Base-by-base conservation (phyloP, 1,140 invertebrate species). In the Antheraea mylitta region DNA sequence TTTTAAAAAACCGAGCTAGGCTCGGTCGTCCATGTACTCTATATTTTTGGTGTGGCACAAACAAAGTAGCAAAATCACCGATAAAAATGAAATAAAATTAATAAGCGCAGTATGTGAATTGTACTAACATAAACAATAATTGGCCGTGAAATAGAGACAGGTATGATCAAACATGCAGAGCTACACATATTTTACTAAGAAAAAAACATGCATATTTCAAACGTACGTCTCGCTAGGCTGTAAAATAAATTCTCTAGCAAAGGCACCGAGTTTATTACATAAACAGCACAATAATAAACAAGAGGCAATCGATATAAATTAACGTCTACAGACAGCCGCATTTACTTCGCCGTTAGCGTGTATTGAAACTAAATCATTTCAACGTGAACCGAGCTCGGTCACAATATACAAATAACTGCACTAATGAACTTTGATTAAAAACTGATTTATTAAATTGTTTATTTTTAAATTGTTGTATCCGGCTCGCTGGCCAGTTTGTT, bases 291-390 rank as follows among this genome's bases (percentile, higher is more conserved):
- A 81, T 86, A 86, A 83, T 88, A 83, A 85, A 87, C 81, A 77
- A 82, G 63, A 70, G 71, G 73, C 83, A 80, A 84, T 80, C 78
- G 79, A 76, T 80, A 84, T 88, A 88, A 88, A 88, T 88, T 78
- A 86, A 42, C 73, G 72, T 69, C 70, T 65, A 65, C 18, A 36
- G 81, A 85, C 84, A 84, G 83, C 59, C 76, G 77, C 80, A 79
- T 85, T 83, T 83, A 82, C 80, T 68, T 76, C 81, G 77, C 82
- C 85, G 79, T 78, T 76, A 67, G 81, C 72, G 73, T 72, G 73
- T 84, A 87, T 87, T 85, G 85, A 83, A 89, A 86, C 80, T 89
- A 86, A 86, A 88, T 88, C 84, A 86, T 85, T 84, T 79, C 79
- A 79, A 81, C 80, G 77, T 84, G 79, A 82, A 77, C 59, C 58